Base-by-base conservation (phyloP, 2,888 invertebrate species). In the Sphaerolaimus hirsutus region DNA sequence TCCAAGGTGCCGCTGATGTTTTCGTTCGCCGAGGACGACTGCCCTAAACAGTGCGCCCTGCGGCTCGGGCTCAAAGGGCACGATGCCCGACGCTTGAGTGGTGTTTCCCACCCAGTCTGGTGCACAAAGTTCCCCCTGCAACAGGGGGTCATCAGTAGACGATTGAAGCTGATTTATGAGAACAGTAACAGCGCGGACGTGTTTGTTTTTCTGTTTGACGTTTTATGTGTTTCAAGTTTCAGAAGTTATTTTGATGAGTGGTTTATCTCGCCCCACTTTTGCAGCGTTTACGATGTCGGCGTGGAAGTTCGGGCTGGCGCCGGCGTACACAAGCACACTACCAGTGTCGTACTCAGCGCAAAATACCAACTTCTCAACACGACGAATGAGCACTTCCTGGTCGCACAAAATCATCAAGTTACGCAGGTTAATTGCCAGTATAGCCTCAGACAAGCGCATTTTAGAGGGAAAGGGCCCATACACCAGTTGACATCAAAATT, bases 281-380 rank as follows among this genome's bases (percentile, higher is more conserved):
- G 2, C 49, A 66, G 75, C 53, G 77, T 81, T 48, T 81, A 76
- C 66, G 73, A 79, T 47, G 77, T 91, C 58, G 91, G 91, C 48
- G 79, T 93, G 52, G 77, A 82, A 59, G 79, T 87, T 45, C 74
- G 82, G 48, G 74, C 76, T 41, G 91, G 89, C 0, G 75, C 81
- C 55, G 87, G 86, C 36, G 74, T 81, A 55, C 87, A 91, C 70
- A 73, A 80, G 10, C 76, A 78, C 59, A 89, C 91, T 27, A 81
- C 78, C 62, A 80, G 93, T 55, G 80, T 89, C 29, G 84, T 84
- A 4, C 74, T 93, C 55, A 79, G 86, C 19, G 87, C 93, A 35
- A 73, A 87, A 53, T 91, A 79, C 69, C 81, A 86, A 66, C 70
- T 93, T 48, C 81, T 87, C 68, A 97, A 97, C 69, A 77, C 79